Percentiles rank a stretch among this genome's conserved stretches.
These are phyloP conservation scores for Siderastrea radians DNA, from an alignment of 92 coral and sea anemone genomes.

Conservation along the genomic window DNA sequence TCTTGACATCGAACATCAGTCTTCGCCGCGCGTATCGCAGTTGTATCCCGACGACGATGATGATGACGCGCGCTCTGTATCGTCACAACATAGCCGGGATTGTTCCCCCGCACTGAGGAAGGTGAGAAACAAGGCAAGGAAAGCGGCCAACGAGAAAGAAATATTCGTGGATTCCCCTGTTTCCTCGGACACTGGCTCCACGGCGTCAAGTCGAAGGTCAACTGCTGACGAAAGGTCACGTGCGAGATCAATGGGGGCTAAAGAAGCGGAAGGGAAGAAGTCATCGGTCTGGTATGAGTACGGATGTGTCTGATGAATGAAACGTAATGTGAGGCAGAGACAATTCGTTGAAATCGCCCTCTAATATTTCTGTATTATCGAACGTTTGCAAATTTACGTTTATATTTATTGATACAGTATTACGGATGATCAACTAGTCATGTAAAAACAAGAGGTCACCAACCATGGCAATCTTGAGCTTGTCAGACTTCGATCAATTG, in stretches of 20 bases:
- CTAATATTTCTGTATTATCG: background rate
- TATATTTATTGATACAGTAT: background rate
- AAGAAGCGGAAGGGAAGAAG: constrained; percentile 63
- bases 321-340: background rate
- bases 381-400: background rate
- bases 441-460: background rate
- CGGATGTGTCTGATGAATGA: constrained; percentile 75
- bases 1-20: constrained; percentile 56
- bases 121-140: constrained; percentile 29
- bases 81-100: constrained; percentile 42
- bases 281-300: constrained; percentile 88
- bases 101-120: constrained; percentile 47
- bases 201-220: constrained; percentile 38
- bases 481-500: no score
- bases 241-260: constrained; percentile 48
- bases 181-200: constrained; percentile 25
- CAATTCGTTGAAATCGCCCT: background rate
- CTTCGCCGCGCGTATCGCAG: constrained; percentile 7
- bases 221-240: constrained; percentile 56
- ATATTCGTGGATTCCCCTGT: constrained; percentile 38
- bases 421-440: background rate
- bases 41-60: background rate
- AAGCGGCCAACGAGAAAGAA: constrained; percentile 45
- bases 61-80: constrained; percentile 26
- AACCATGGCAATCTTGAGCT: no score